Percentiles rank a stretch among this genome's conserved stretches.
These are phyloP conservation scores for Pecten maximus DNA, from an alignment of 2,888 invertebrate genomes.

Conservation along the genomic window DNA sequence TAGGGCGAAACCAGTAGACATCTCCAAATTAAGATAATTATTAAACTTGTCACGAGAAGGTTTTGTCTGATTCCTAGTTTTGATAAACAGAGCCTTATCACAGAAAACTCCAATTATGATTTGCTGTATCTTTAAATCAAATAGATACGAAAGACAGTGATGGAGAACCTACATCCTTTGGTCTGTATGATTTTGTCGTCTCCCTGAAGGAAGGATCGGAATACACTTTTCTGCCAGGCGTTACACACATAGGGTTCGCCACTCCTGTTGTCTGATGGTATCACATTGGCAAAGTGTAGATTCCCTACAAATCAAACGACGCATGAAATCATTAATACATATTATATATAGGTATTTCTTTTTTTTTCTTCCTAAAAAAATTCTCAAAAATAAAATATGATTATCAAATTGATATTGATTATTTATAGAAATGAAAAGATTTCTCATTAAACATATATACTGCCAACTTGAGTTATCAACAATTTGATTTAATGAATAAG, in stretches of 20 bases:
- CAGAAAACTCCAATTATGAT: background rate
- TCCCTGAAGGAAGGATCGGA: constrained; percentile 60
- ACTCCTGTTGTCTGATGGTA: background rate
- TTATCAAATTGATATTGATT: too few species aligned
- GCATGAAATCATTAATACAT: background rate
- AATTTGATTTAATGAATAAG: too few species aligned
- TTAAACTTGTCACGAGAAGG: too few species aligned
- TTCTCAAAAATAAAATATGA: too few species aligned
- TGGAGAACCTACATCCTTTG: constrained; percentile 54
- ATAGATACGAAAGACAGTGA: background rate
- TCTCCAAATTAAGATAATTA: too few species aligned
- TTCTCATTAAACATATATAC: too few species aligned
- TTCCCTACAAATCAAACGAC: constrained; percentile 86
- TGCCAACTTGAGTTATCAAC: too few species aligned
- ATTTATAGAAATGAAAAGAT: too few species aligned
- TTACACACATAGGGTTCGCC: constrained; percentile 57
- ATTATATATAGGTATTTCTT: too few species aligned
- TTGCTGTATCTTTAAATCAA: background rate
- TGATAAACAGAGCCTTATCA: background rate
- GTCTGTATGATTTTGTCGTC: constrained; percentile 59
- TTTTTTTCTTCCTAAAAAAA: too few species aligned
- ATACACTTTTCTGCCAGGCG: constrained; percentile 53
- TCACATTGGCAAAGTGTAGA: constrained; percentile 94
- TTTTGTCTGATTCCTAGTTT: too few species aligned
- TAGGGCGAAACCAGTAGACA: too few species aligned